Base-by-base conservation (phyloP, 1,140 invertebrate species). In the Drosophila repletoides region DNA sequence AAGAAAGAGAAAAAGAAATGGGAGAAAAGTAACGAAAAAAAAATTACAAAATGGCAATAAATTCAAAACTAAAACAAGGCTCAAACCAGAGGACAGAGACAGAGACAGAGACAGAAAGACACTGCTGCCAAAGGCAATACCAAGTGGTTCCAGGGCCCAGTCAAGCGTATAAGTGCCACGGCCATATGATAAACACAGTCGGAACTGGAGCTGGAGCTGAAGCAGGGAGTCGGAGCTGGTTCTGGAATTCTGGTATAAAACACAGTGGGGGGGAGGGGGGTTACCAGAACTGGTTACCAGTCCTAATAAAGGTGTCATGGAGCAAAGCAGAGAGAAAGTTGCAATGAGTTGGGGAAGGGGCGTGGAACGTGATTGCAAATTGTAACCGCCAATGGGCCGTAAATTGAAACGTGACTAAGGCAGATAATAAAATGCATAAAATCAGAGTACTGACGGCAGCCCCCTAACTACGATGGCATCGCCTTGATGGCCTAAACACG, bases 331-430 rank as follows among this genome's bases (percentile, higher is more conserved):
- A 36, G 52, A 72, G 79, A 77, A 83, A 83, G 77, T 83, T 83
- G 60, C n/a, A 59, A 9, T 24, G 51, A 21, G 51, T 5, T 10
- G 26, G 26, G 56, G 45, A 34, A 34, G 46, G 53, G 51, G 58
- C n/a, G 63, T 41, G 51, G 80, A 88, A 88, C 86, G 86, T 88
- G 86, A 88, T 88, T 88, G 86, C 86, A 88, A 88, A 86, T 88
- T 88, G 86, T 88, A 86, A 88, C 86, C 86, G 86, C 86, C 86
- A 88, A 88, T 88, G 86, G 86, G 86, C 86, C 86, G 86, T 88
- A 88, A 88, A 88, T 88, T 88, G 86, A 86, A 88, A 88, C 86
- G 86, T 88, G 86, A 88, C 86, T 88, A 83, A 84, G 75, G 75
- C 79, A 76, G 79, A 80, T 86, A 88, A 88, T 88, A 88, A 88